Evolutionary conservation across 2,797 vertebrate species (phyloP).

Genomic region (Sebastes goodei): DNA sequence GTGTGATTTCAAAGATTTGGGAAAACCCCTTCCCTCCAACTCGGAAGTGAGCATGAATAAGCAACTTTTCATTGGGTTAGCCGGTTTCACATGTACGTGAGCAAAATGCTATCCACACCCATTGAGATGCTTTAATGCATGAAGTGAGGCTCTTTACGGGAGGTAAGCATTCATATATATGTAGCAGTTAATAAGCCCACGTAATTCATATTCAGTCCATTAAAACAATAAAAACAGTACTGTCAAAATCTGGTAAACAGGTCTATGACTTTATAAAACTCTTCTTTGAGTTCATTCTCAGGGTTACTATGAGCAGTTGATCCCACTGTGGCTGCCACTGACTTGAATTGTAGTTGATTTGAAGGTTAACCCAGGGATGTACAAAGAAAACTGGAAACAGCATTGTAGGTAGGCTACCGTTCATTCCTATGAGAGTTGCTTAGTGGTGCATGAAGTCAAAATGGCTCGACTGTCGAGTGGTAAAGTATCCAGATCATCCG

Average conservation of each 20-base stretch:
- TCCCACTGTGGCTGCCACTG: not conserved
- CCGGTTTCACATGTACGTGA: constrained; percentile 25
- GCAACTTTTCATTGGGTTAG: constrained; percentile 45
- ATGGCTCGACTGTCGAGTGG: no score
- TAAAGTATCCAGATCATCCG: no score
- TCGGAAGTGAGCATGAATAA: constrained; percentile 51
- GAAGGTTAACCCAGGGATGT: constrained; percentile 20
- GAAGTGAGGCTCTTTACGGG: not conserved
- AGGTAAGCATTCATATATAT: not conserved
- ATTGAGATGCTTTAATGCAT: not conserved
- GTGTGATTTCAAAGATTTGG: constrained; percentile 51
- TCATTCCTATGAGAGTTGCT: no score
- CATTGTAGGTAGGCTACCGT: no score
- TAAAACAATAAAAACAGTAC: not conserved
- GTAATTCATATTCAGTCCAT: not conserved
- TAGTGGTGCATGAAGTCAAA: no score
- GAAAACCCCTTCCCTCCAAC: constrained; percentile 54
- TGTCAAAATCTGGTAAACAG: not conserved
- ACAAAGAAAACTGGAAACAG: no score
- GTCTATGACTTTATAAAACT: not conserved
- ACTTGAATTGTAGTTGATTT: constrained; percentile 14
- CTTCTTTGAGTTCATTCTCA: not conserved
- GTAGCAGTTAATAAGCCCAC: not conserved
- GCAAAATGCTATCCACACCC: not conserved
- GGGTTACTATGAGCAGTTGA: constrained; percentile 7